Conservation (phyloP, 2,113 vertebrate genomes). For the Peromyscus californicus region DNA sequence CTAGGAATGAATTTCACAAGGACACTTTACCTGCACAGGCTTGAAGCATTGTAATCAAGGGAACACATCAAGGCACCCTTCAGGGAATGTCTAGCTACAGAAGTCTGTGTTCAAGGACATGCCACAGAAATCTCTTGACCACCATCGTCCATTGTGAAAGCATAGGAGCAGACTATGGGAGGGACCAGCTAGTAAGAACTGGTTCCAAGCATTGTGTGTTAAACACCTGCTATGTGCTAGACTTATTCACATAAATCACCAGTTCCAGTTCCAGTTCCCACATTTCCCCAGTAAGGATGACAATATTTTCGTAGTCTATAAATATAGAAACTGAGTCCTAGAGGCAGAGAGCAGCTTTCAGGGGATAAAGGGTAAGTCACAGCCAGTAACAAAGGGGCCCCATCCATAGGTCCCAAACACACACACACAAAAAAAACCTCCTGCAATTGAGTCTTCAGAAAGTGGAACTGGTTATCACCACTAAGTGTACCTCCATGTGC, state of each 20-base stretch:
- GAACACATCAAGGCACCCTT: not conserved
- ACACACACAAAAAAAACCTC: no score
- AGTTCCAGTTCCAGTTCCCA: not conserved
- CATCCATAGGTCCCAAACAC: no score
- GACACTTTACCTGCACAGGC: not conserved
- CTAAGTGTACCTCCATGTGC: no score
- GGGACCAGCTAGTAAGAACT: not conserved
- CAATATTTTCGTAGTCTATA: not conserved
- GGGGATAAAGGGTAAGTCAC: rapidly evolving
- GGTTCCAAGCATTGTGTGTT: not conserved
- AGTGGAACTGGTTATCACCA: not conserved
- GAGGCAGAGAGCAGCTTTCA: not conserved
- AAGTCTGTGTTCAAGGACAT: not conserved
- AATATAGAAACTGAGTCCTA: not conserved
- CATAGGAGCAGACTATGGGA: rapidly evolving
- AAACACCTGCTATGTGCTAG: not conserved
- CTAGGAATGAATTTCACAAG: not conserved
- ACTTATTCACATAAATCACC: not conserved
- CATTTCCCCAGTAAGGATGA: not conserved
- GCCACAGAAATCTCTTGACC: rapidly evolving
- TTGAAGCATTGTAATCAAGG: not conserved
- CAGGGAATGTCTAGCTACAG: not conserved
- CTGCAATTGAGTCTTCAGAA: not conserved
- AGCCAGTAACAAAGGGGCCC: not conserved
- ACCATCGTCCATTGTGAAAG: rapidly evolving